Conservation (phyloP, 2,797 vertebrate species). For the Aphelocoma californica region DNA sequence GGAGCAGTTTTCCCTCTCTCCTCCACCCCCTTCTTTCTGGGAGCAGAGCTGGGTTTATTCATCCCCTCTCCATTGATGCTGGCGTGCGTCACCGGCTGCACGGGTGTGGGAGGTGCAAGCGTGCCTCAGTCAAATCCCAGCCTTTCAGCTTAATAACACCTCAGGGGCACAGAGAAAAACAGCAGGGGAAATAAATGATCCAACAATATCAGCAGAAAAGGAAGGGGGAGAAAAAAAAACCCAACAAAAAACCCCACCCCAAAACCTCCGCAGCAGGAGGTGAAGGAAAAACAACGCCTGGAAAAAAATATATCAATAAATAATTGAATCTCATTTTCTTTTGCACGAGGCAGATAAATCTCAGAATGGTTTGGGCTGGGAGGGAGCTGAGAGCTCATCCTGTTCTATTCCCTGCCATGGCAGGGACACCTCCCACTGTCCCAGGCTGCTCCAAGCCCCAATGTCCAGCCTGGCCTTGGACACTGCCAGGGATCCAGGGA, state of each 20-base stretch:
- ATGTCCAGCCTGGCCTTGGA: background rate
- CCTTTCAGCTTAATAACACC: slow-evolving; percentile 21
- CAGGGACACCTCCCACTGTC: background rate
- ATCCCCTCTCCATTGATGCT: slow-evolving; percentile 4
- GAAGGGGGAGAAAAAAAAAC: too few relatives aligned
- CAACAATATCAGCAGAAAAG: background rate
- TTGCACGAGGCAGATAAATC: background rate
- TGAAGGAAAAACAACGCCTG: background rate
- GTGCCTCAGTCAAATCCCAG: slow-evolving; percentile 32
- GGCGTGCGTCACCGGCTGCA: background rate
- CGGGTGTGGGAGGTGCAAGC: slow-evolving; percentile 46
- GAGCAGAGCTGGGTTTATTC: slow-evolving; percentile 31
- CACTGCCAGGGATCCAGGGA: background rate
- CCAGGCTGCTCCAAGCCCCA: fast-evolving
- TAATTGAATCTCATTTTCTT: background rate
- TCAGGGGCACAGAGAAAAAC: slow-evolving; percentile 16
- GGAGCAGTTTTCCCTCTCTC: background rate
- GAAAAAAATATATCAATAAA: background rate
- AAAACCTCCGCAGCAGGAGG: background rate
- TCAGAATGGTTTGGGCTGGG: background rate
- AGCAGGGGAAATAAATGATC: background rate
- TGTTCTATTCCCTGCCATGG: fast-evolving
- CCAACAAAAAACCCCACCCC: background rate
- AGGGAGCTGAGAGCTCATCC: background rate
- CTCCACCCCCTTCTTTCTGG: background rate